Conservation (phyloP, 2,797 vertebrate species). For the Astyanax mexicanus region DNA sequence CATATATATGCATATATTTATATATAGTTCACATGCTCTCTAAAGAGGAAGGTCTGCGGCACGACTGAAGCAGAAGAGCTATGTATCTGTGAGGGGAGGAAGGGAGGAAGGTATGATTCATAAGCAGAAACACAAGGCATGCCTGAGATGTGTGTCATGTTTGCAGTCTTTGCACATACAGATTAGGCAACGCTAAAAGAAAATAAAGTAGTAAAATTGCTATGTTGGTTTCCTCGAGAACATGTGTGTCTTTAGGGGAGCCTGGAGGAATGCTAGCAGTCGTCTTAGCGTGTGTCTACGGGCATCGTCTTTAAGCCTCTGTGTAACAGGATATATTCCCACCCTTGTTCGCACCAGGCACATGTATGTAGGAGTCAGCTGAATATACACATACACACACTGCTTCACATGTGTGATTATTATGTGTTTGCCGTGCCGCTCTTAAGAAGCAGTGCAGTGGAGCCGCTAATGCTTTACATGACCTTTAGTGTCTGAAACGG, state of each 20-base stretch:
- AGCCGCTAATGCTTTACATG: background rate
- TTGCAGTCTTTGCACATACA: background rate
- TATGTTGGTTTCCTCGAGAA: too few species aligned
- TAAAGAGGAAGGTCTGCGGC: background rate
- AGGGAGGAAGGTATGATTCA: background rate
- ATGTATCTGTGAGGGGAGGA: background rate
- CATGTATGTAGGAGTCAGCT: background rate
- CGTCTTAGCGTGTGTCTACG: background rate
- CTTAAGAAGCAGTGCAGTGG: background rate
- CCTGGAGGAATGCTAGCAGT: background rate
- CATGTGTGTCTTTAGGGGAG: background rate
- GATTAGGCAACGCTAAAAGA: background rate
- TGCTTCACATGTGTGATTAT: background rate
- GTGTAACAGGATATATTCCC: background rate
- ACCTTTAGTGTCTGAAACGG: slow-evolving; percentile 18
- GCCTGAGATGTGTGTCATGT: background rate
- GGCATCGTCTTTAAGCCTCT: background rate
- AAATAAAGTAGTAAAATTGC: background rate
- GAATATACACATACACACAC: background rate
- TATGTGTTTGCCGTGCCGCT: background rate
- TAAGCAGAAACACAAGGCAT: background rate
- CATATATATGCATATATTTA: too few species aligned
- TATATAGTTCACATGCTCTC: too few species aligned
- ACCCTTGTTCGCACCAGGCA: background rate
- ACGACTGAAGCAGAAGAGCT: background rate